A percentile compares a stretch with the other conserved stretches of the same genome.
These are phyloP conservation scores for Rhea americana DNA, from an alignment of 2,113 vertebrate genomes.

Conservation along the genomic window DNA sequence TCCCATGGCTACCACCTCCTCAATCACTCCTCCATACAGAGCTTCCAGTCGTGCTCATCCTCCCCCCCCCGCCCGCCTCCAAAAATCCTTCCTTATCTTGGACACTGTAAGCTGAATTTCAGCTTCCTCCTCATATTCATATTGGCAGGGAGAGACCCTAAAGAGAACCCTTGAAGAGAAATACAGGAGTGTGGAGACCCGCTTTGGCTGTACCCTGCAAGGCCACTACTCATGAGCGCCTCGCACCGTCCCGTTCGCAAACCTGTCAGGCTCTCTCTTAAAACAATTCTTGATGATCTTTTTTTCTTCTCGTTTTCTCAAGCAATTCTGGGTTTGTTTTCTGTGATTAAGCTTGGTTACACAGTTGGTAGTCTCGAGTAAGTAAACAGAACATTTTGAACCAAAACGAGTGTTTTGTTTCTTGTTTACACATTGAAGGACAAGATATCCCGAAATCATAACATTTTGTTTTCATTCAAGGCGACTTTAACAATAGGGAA, in stretches of 20 bases:
- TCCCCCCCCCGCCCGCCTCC: no score
- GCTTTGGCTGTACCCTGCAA: neutral
- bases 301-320: neutral
- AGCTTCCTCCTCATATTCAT: neutral
- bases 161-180: neutral
- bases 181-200: rapidly evolving
- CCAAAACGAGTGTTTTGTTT: neutral
- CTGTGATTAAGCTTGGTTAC: neutral
- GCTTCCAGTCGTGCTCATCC: conserved; percentile 1
- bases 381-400: neutral
- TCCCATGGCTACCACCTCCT: conserved; percentile 59
- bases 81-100: neutral
- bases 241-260: neutral
- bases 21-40: neutral
- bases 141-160: neutral
- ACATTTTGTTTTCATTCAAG: neutral
- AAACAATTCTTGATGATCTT: neutral
- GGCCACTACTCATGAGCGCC: neutral
- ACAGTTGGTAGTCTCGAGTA: neutral
- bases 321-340: neutral
- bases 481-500: neutral
- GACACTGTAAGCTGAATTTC: neutral
- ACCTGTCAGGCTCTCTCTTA: neutral
- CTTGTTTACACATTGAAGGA: neutral
- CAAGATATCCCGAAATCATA: neutral